These are phyloP conservation scores for Helleia helle DNA, from an alignment of 2,888 invertebrate species.

Conservation along the genomic window DNA sequence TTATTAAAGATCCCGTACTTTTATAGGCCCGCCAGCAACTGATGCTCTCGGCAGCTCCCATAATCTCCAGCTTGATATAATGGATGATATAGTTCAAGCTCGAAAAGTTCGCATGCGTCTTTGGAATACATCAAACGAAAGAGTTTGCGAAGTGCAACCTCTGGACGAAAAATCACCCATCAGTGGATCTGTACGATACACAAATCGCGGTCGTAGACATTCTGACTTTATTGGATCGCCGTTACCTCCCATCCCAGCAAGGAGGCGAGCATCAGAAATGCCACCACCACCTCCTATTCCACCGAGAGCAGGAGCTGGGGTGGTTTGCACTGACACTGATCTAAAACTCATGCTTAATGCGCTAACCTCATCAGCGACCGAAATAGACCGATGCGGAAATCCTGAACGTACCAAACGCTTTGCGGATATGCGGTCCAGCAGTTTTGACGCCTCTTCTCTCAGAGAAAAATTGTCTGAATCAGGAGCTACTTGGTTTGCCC, in stretches of 20 bases:
- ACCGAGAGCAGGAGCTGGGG: constrained; percentile 67
- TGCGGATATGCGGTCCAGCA: constrained; percentile 85
- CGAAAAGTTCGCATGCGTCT: constrained; percentile 88
- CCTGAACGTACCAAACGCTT: constrained; percentile 74
- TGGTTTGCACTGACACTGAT: constrained; percentile 88
- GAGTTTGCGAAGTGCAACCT: constrained; percentile 87
- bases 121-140: constrained; percentile 87
- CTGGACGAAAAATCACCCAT: constrained; percentile 78
- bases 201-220: constrained; percentile 77
- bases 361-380: constrained; percentile 86
- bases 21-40: constrained; percentile 79
- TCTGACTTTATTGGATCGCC: constrained; percentile 81
- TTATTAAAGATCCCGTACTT: background rate
- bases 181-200: constrained; percentile 74
- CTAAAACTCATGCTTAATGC: constrained; percentile 85
- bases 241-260: constrained; percentile 74
- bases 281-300: constrained; percentile 73
- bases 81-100: constrained; percentile 90
- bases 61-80: constrained; percentile 88
- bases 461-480: constrained; percentile 57
- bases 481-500: constrained; percentile 83
- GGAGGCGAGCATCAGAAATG: constrained; percentile 83
- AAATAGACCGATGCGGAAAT: constrained; percentile 81
- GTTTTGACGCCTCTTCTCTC: constrained; percentile 86
- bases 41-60: constrained; percentile 84